Percentiles rank a stretch among this genome's conserved stretches.
These are phyloP conservation scores for Manis pentadactyla DNA, from an alignment of 2,797 vertebrate species.

Conservation along the genomic window DNA sequence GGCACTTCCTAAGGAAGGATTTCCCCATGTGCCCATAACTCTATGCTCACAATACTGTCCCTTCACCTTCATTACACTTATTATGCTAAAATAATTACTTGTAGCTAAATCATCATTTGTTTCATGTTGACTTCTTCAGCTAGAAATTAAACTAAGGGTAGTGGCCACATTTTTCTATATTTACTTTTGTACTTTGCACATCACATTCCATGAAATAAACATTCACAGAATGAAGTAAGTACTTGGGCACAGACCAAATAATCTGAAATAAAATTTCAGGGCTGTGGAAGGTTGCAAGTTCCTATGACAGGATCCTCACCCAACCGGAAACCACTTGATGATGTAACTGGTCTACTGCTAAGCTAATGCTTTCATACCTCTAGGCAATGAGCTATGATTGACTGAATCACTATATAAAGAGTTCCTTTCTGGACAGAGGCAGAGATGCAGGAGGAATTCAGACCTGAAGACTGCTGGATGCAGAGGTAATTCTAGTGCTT, in stretches of 20 bases:
- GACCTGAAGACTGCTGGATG: no score
- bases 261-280: neutral
- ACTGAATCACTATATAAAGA: no score
- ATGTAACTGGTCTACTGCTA: no score
- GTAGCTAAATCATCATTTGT: neutral
- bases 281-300: no score
- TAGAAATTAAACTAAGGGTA: neutral
- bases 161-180: neutral
- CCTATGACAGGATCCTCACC: no score
- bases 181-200: neutral
- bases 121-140: neutral
- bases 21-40: neutral
- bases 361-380: no score
- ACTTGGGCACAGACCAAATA: neutral
- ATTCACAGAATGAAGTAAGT: neutral
- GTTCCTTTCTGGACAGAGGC: no score
- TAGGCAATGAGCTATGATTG: no score
- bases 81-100: neutral
- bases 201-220: neutral
- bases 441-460: no score
- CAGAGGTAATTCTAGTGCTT: no score
- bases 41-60: fast-evolving
- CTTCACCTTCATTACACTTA: neutral
- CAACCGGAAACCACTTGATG: no score
- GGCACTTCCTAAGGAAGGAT: neutral